Conservation (phyloP, 1,140 invertebrate species). For the Drosophila nigromelanica region DNA sequence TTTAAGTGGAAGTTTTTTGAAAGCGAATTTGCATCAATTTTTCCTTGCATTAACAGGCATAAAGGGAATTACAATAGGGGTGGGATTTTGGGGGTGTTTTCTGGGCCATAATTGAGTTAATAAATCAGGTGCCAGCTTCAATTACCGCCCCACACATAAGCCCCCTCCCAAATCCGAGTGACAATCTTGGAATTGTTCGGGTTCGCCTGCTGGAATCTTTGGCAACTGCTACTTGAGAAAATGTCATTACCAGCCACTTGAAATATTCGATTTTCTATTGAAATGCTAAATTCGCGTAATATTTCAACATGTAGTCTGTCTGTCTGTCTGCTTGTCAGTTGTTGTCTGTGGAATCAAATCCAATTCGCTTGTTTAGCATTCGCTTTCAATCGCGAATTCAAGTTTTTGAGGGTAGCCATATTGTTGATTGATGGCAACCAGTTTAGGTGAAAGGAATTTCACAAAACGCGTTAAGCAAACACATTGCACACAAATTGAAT, state of each 20-base stretch:
- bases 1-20: constrained; percentile 60
- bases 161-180: constrained; percentile 8
- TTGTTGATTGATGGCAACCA: constrained; percentile 21
- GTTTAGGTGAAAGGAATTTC: background rate
- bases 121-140: constrained; percentile 74
- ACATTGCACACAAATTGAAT: constrained; percentile 19
- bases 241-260: constrained; percentile 74
- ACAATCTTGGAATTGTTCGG: constrained; percentile 24
- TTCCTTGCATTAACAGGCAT: constrained; percentile 59
- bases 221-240: constrained; percentile 47
- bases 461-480: constrained; percentile 10
- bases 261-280: constrained; percentile 76
- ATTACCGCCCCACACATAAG: constrained; percentile 45
- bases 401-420: constrained; percentile 14
- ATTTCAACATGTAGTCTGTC: constrained; percentile 42
- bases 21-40: constrained; percentile 70
- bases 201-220: constrained; percentile 16
- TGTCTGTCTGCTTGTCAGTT: background rate
- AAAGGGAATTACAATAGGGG: background rate
- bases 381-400: constrained; percentile 20
- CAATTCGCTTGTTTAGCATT: constrained; percentile 51
- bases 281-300: constrained; percentile 74
- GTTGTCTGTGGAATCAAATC: constrained; percentile 17
- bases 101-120: constrained; percentile 69
- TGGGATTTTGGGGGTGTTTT: constrained; percentile 30